These are phyloP conservation scores for Bembecia ichneumoniformis DNA, from an alignment of 2,888 invertebrate genomes.

Conservation along the genomic window DNA sequence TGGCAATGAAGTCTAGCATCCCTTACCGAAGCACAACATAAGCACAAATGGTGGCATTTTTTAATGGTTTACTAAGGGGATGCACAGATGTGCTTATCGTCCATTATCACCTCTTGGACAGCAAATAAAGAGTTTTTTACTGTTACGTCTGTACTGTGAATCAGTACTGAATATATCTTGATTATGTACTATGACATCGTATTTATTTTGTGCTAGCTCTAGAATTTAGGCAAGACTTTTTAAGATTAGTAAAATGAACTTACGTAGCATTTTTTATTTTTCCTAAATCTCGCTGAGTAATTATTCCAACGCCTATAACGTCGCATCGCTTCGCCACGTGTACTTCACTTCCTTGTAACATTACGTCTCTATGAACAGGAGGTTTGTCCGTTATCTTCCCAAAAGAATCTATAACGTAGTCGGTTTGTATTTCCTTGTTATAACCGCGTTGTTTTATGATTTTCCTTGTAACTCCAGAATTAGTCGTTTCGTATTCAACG, in stretches of 20 bases:
- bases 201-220: too few relatives aligned
- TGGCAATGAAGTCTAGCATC: too few relatives aligned
- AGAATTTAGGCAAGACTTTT: too few relatives aligned
- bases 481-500: slow-evolving; percentile 46
- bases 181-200: too few relatives aligned
- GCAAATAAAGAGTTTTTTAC: too few relatives aligned
- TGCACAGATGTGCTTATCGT: too few relatives aligned
- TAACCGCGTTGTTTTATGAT: neutral
- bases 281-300: slow-evolving; percentile 36
- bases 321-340: slow-evolving; percentile 34
- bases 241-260: slow-evolving; percentile 16
- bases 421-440: slow-evolving; percentile 7
- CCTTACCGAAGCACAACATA: too few relatives aligned
- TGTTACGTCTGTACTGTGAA: too few relatives aligned
- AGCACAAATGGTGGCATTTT: too few relatives aligned
- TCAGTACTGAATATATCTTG: too few relatives aligned
- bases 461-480: slow-evolving; percentile 12
- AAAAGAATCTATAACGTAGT: slow-evolving; percentile 20
- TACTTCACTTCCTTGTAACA: slow-evolving; percentile 35
- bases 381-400: slow-evolving; percentile 25
- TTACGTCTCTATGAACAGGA: slow-evolving; percentile 27
- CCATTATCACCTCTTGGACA: too few relatives aligned
- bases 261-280: slow-evolving; percentile 37
- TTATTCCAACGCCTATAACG: slow-evolving; percentile 42
- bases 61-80: too few relatives aligned